Evolutionary conservation across 2,113 vertebrate species (phyloP), one percentile per base, ranked within the genome.

Genomic region (Mirza zaza): DNA sequence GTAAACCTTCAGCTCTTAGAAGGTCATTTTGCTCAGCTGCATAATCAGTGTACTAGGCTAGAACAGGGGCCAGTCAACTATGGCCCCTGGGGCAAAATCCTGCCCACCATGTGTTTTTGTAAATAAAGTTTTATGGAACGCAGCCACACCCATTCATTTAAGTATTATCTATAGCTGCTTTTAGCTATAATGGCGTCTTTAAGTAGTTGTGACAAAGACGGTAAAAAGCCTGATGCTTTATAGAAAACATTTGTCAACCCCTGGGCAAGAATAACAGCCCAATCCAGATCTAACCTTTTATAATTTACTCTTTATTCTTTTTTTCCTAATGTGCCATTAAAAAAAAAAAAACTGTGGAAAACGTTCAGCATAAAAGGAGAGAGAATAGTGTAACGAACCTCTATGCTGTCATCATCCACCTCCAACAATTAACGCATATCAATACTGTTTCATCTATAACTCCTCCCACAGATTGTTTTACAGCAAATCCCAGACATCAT

Each of bases 301-400:
- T 76, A 76, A 82, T 76, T 82, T 91, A 59, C 8, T 91, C 75
- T 93, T 88, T 90, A 12, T 55, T 59, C 4, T 90, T 84, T 93
- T 67, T 70, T 59, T 59, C 42, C 29, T 76, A 50, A 57, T 50
- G 50, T 50, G 50, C 50, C 50, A 50, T 87, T 59, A 48, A 48
- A 48, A 52, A 6, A 59, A 52, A 45, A 9, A 25, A 32, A 0
- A 39, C 42, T 82, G 18, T 82, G n/a, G 73, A 45, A 93, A 90
- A 55, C 48, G 45, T 95, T 91, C 48, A 65, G 27, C 14, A 55
- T 70, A 95, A 59, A 93, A 76, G 34, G 70, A 55, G 27, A 68
- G 76, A 55, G 34, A 68, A 77, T 77, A 39, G 27, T 48, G 36
- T 50, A 95, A 18, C 85, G 76, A 93, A 68, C 48, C 17, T 86